phyloP scores from a whole-genome alignment of 2,888 invertebrate species.

The Papilio demoleus region DNA sequence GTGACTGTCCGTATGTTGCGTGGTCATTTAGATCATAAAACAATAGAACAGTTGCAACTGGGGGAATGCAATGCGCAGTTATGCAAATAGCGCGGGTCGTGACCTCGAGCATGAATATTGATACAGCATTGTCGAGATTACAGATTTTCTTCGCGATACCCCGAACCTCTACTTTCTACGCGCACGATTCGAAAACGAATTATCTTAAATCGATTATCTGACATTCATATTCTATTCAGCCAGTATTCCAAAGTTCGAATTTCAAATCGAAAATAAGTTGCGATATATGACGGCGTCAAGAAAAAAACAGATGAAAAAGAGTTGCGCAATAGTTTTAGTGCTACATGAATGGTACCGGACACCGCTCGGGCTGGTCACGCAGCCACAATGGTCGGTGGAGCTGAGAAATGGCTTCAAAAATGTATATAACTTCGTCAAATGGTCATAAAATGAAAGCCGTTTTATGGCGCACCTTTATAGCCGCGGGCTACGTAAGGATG shows the following conservation, averaged over 20 bases:
- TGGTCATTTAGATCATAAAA: constrained; percentile 83
- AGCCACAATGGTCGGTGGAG: constrained; percentile 70
- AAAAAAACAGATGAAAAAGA: constrained; percentile 48
- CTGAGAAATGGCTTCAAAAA: constrained; percentile 78
- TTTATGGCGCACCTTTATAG: constrained; percentile 80
- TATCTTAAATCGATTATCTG: constrained; percentile 68
- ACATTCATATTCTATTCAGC: constrained; percentile 56
- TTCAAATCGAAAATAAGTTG: constrained; percentile 44
- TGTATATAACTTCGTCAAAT: constrained; percentile 81
- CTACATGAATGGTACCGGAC: constrained; percentile 65
- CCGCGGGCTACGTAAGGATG: constrained; percentile 74
- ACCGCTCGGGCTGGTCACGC: constrained; percentile 65
- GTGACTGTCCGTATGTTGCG: constrained; percentile 77
- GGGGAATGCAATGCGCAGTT: constrained; percentile 79
- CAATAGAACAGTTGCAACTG: constrained; percentile 80
- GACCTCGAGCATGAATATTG: constrained; percentile 82
- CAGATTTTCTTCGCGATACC: constrained; percentile 74
- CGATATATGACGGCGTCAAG: constrained; percentile 46
- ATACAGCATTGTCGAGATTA: constrained; percentile 80
- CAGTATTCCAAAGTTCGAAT: constrained; percentile 9
- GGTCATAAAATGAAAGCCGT: constrained; percentile 80
- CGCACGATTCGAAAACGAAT: constrained; percentile 76
- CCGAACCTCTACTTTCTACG: constrained; percentile 68
- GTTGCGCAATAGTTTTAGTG: constrained; percentile 61
- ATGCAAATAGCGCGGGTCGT: constrained; percentile 81